Conservation (phyloP, 2,888 invertebrate genomes). For the Oligia latruncula region DNA sequence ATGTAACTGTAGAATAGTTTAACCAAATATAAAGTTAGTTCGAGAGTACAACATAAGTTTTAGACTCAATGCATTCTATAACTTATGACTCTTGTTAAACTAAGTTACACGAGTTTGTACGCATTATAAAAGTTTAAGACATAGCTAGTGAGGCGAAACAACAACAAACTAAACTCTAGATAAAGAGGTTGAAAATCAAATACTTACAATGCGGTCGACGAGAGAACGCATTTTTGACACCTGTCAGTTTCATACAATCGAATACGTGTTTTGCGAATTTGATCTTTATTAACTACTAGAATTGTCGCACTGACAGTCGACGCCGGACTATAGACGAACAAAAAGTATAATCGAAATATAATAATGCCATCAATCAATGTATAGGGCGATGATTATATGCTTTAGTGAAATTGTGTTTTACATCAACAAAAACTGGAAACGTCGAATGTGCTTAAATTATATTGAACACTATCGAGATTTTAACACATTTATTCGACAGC, state of each 20-base stretch:
- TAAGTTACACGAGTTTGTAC: conserved; percentile 30
- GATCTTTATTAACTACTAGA: background rate
- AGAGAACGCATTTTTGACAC: background rate
- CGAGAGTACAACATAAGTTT: conserved; percentile 45
- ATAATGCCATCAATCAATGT: background rate
- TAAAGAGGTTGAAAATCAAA: background rate
- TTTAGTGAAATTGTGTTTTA: background rate
- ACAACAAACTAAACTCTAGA: background rate
- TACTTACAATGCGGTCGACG: no score
- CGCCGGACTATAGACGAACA: background rate
- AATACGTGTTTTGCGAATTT: background rate
- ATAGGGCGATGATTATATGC: background rate
- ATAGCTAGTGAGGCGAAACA: conserved; percentile 10
- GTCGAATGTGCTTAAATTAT: background rate
- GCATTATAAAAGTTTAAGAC: conserved; percentile 34
- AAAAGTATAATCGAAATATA: background rate
- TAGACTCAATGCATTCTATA: conserved; percentile 50
- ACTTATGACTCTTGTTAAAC: conserved; percentile 43
- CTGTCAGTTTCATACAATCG: background rate
- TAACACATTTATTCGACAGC: background rate
- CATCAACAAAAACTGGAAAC: background rate
- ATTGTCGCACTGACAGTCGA: background rate
- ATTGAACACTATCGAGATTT: background rate
- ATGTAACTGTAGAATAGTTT: conserved; percentile 46
- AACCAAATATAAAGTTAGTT: conserved; percentile 36